These are phyloP conservation scores for Ammospiza nelsoni DNA, from an alignment of 2,113 vertebrate species.

Conservation along the genomic window DNA sequence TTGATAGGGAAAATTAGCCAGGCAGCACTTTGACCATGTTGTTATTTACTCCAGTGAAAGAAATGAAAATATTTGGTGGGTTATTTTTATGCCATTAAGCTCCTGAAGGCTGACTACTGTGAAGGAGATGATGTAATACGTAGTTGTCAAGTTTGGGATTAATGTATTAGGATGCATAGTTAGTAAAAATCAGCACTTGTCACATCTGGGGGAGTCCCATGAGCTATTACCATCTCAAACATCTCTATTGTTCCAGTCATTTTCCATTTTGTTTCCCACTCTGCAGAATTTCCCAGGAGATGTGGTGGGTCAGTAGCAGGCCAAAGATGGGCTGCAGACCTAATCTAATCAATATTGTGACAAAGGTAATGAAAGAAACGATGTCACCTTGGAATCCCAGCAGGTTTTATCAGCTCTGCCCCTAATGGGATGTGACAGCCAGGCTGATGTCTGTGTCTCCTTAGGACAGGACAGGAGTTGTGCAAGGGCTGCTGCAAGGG, in stretches of 20 bases:
- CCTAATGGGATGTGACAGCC: slow-evolving; percentile 36
- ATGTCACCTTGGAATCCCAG: slow-evolving; percentile 40
- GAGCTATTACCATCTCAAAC: background rate
- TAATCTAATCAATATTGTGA: slow-evolving; percentile 60
- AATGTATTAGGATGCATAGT: background rate
- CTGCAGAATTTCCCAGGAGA: slow-evolving; percentile 48
- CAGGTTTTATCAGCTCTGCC: background rate
- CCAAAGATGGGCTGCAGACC: slow-evolving; percentile 29
- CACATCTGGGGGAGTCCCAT: background rate
- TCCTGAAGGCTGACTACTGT: background rate
- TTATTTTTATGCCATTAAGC: background rate
- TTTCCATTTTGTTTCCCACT: slow-evolving; percentile 33
- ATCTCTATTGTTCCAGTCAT: background rate
- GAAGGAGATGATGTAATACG: background rate
- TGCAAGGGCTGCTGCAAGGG: background rate
- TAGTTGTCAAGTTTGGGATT: background rate
- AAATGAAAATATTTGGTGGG: background rate
- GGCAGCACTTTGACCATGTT: background rate
- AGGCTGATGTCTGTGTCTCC: slow-evolving; percentile 2
- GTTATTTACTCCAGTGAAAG: background rate
- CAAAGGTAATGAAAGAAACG: slow-evolving; percentile 14
- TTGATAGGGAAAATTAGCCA: background rate
- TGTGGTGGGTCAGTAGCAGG: slow-evolving; percentile 1
- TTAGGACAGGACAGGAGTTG: background rate
- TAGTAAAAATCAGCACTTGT: slow-evolving; percentile 4